These are phyloP conservation scores for Eleutherodactylus coqui DNA, from an alignment of 2,797 vertebrate species.

Conservation along the genomic window DNA sequence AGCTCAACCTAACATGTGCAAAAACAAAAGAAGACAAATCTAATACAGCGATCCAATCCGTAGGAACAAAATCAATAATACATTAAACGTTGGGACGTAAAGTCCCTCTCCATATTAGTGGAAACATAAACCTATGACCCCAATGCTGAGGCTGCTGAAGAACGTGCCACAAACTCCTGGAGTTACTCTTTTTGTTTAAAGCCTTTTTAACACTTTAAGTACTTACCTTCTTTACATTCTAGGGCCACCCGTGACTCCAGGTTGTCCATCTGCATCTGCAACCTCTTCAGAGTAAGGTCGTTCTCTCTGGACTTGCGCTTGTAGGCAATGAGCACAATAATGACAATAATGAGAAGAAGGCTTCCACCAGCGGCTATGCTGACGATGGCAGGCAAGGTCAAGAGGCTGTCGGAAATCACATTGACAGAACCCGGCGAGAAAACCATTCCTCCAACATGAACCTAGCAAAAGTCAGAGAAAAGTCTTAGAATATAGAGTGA, in stretches of 20 bases:
- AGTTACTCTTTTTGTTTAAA: not conserved
- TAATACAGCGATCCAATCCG: slow-evolving; percentile 49
- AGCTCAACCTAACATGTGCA: slow-evolving; percentile 42
- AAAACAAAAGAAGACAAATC: slow-evolving; percentile 57
- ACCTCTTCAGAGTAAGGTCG: slow-evolving; percentile 94
- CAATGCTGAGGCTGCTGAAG: not conserved
- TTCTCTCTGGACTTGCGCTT: slow-evolving; percentile 97
- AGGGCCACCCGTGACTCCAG: slow-evolving; percentile 95
- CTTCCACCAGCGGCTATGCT: slow-evolving; percentile 96
- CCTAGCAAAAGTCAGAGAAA: slow-evolving; percentile 73
- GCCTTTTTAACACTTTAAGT: not conserved
- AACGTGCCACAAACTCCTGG: not conserved
- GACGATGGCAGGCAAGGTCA: slow-evolving; percentile 94
- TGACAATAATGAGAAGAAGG: slow-evolving; percentile 96
- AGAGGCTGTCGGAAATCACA: slow-evolving; percentile 93
- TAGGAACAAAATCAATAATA: slow-evolving; percentile 49
- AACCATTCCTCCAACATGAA: slow-evolving; percentile 91
- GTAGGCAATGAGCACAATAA: slow-evolving; percentile 98
- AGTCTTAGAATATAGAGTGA: not conserved
- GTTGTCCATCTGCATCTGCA: slow-evolving; percentile 99
- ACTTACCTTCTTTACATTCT: slow-evolving; percentile 96
- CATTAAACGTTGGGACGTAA: slow-evolving; percentile 24
- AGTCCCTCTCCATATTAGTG: slow-evolving; percentile 19
- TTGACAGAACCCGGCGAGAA: slow-evolving; percentile 92
- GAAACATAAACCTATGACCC: slow-evolving; percentile 28